These are phyloP conservation scores for Girardia tigrina DNA, from an alignment of 2,888 invertebrate species.

Conservation along the genomic window DNA sequence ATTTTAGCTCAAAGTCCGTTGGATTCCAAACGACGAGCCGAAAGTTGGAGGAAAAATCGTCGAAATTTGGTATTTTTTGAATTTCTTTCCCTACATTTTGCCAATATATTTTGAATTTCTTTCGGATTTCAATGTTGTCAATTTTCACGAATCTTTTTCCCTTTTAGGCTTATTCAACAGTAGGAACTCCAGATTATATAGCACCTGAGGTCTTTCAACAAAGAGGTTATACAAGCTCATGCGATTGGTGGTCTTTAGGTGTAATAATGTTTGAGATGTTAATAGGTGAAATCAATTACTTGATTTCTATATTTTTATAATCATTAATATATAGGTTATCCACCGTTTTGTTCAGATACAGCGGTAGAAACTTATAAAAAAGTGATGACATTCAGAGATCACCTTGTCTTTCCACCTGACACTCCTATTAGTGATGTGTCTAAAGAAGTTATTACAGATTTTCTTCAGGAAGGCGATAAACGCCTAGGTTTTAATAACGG, in stretches of 20 bases:
- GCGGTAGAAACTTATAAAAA: slow-evolving; percentile 88
- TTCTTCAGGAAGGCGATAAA: slow-evolving; percentile 88
- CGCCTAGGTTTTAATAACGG: slow-evolving; percentile 61
- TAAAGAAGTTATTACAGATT: slow-evolving; percentile 72
- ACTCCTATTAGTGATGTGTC: slow-evolving; percentile 97
- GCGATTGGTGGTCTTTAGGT: slow-evolving; percentile 99
- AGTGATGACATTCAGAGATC: slow-evolving; percentile 98
- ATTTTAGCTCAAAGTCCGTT: slow-evolving; percentile 57
- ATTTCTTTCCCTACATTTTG: no score
- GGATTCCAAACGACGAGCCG: slow-evolving; percentile 93
- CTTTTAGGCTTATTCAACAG: slow-evolving; percentile 55
- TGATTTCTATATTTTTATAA: slow-evolving; percentile 57
- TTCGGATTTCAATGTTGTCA: no score
- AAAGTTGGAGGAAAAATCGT: slow-evolving; percentile 96
- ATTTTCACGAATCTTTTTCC: slow-evolving; percentile 53
- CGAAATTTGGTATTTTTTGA: slow-evolving; percentile 64
- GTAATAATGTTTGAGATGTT: slow-evolving; percentile 99
- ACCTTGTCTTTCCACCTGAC: slow-evolving; percentile 94
- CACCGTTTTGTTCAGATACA: slow-evolving; percentile 96
- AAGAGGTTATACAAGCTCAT: slow-evolving; percentile 89
- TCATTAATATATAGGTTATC: slow-evolving; percentile 60
- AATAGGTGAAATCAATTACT: slow-evolving; percentile 48
- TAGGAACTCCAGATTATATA: slow-evolving; percentile 95
- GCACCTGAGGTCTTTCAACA: slow-evolving; percentile 90
- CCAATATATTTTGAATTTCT: not conserved